Evolutionary conservation across 2,113 vertebrate genomes (phyloP), one percentile per base, ranked within the genome.

Genomic region (Upupa epops): DNA sequence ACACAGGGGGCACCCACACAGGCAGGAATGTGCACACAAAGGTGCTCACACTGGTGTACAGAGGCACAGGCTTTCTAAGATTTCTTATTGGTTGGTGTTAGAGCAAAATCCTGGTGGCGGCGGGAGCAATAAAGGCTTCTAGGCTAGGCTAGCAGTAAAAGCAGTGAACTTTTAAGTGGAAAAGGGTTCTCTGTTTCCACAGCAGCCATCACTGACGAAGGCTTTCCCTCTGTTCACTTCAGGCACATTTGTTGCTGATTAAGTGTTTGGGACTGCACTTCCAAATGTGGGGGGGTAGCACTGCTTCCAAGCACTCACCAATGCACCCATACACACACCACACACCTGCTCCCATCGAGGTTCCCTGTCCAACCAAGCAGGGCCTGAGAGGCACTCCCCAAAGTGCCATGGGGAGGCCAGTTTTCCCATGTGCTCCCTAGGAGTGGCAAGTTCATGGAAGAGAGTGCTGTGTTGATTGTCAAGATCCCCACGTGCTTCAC

Each of bases 181-280:
- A 84, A 70, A 90, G 31, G 28, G 63, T 64, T 74, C 76, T 86
- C 63, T 79, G 65, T 58, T 95, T 90, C 94, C 5, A 13, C 83
- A 78, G 56, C 3, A 0, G 88, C 22, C 3, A 56, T 61, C 4
- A 5, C 84, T 91, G 79, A 88, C 86, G 89, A 65, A 93, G 46
- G 58, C 70, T 93, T 88, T 84, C 51, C 65, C 63, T 75, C 88
- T 65, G 69, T 36, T 91, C 61, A 4, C 54, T 90, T 78, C n/a
- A 2, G 6, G 71, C 79, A 91, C 92, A 90, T 93, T 95, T 94
- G 94, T 88, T 86, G 92, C 86, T 93, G 72, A 88, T 95, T 93
- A 95, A 78, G 37, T 0, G 1, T 54, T 40, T 29, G 54, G 55
- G 83, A 26, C 88, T 60, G 69, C 60, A 83, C 79, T 51, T 89